Base-by-base conservation (phyloP, 2,888 invertebrate genomes). In the Pinctada fucata region DNA sequence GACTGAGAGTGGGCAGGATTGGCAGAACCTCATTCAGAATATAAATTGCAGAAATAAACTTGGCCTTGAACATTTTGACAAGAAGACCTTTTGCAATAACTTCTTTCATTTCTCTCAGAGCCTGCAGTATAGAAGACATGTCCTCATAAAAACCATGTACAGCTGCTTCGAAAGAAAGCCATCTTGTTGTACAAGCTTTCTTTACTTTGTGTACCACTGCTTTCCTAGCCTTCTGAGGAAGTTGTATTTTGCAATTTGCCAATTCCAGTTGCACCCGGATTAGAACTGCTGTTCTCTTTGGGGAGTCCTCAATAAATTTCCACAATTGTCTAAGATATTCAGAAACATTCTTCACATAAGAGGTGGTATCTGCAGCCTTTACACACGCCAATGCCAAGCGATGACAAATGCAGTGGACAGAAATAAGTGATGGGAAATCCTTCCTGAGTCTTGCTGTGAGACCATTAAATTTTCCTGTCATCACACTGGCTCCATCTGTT, bases 341-440 rank as follows among this genome's bases (percentile, higher is more conserved):
- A 66, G 82, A 80, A 8, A 84, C 79, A 31, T 78, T 45, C n/a
- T 81, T 83, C 8, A 83, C 80, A 52, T 81, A 83, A n/a, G 48
- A 52, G 4, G 83, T 68, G 5, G 58, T 50, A 64, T 48, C 70
- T 31, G 70, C 76, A 8, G 77, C 65, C 52, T 83, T 82, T 45
- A 80, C 79, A 65, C 83, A 83, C 3, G 81, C 74, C 10, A 84
- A 70, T 2, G 83, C 84, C n/a, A 83, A 66, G 13, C 79, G 52
- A 76, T 83, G 84, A 52, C 81, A 81, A n/a, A 84, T 72, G 63
- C 84, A 84, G 50, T 84, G 84, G 0, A 84, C 74, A 52, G 74
- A 78, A 2, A 84, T 69, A 2, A 84, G 65, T 8, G 64, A 16
- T 50, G 82, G 81, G 47, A 51, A 72, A 3, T 72, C 52, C 3